Conservation (phyloP, 2,888 invertebrate genomes). For the Pseudolycoriella hygida region DNA sequence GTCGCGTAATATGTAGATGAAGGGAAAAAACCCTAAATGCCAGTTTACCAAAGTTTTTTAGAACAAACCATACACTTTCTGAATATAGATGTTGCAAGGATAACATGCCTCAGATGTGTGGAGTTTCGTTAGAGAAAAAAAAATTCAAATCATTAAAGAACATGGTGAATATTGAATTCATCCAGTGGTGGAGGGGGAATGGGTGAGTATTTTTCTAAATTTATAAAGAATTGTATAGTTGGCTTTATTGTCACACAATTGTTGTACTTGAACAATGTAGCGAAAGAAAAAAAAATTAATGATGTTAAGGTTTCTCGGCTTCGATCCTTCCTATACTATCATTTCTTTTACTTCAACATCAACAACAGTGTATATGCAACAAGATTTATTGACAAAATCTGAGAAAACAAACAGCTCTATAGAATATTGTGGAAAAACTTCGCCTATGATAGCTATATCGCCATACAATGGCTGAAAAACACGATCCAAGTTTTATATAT, state of each 20-base stretch:
- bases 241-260: constrained; percentile 1
- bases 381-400: background rate
- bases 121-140: background rate
- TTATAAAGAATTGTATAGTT: background rate
- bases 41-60: no score
- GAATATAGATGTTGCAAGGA: no score
- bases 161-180: background rate
- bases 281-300: background rate
- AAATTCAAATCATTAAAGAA: background rate
- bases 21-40: background rate
- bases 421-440: no score
- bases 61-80: no score
- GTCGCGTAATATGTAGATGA: background rate
- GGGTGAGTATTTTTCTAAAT: no score
- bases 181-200: background rate
- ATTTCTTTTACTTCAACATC: background rate
- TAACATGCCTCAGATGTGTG: no score
- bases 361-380: background rate
- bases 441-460: background rate
- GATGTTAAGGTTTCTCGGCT: background rate
- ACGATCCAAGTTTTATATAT: background rate
- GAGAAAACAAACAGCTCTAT: background rate
- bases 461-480: background rate
- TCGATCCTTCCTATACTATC: background rate
- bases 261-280: background rate